Evolutionary conservation across 2,113 vertebrate genomes (phyloP).

Genomic region (Caranx ignobilis): DNA sequence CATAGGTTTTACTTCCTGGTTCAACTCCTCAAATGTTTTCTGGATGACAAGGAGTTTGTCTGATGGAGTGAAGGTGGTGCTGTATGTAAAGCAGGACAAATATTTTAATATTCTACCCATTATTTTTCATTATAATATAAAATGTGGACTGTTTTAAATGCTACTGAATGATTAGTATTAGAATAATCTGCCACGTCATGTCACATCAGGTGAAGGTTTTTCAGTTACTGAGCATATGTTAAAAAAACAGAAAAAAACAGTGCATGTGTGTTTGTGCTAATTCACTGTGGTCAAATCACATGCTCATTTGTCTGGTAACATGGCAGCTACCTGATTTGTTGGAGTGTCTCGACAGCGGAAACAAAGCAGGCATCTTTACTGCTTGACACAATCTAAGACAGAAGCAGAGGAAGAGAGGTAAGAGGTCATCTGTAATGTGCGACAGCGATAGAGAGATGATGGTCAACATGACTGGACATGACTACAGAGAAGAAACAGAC

Average conservation of each 20-base stretch:
- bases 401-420: conserved; percentile 13
- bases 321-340: conserved; percentile 93
- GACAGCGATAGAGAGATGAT: too few species aligned
- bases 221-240: too few species aligned
- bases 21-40: conserved; percentile 96
- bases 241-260: too few species aligned
- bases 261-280: too few species aligned
- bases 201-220: not conserved
- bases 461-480: not conserved
- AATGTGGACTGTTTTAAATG: not conserved
- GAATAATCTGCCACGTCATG: not conserved
- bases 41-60: conserved; percentile 96
- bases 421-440: not conserved
- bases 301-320: too few species aligned
- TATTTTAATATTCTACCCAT: not conserved
- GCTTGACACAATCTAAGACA: conserved; percentile 88
- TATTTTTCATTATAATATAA: not conserved
- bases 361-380: conserved; percentile 94
- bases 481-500: not conserved
- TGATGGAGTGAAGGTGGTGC: conserved; percentile 95
- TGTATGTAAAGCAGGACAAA: conserved; percentile 59
- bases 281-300: too few species aligned
- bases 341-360: conserved; percentile 94
- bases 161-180: not conserved
- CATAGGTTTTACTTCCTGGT: conserved; percentile 89